Evolutionary conservation across 1,140 invertebrate species (phyloP).

Genomic region (Drosophila funebris): DNA sequence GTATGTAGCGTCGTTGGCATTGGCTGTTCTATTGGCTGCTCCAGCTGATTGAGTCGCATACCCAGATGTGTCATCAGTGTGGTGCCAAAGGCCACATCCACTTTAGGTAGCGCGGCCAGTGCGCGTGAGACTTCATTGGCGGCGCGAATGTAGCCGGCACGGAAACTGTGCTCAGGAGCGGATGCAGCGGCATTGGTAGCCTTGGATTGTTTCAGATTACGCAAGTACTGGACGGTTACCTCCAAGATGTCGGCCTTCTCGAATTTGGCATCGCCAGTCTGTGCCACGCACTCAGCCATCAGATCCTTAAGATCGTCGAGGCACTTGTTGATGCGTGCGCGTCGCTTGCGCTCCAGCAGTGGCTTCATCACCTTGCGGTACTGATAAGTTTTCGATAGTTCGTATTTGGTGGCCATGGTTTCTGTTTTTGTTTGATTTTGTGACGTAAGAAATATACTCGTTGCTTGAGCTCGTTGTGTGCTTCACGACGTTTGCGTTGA

Average conservation of each 20-base stretch:
- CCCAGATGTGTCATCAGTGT: slow-evolving; percentile 94
- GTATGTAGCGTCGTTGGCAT: slow-evolving; percentile 37
- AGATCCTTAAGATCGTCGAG: slow-evolving; percentile 96
- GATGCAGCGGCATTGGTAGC: slow-evolving; percentile 76
- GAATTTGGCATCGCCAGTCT: slow-evolving; percentile 94
- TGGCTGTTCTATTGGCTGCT: slow-evolving; percentile 56
- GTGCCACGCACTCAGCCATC: slow-evolving; percentile 93
- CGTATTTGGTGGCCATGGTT: slow-evolving; percentile 80
- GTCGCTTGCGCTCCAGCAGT: slow-evolving; percentile 95
- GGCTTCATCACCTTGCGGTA: slow-evolving; percentile 98
- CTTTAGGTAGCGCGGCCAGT: slow-evolving; percentile 91
- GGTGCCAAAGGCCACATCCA: slow-evolving; percentile 93
- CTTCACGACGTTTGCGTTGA: slow-evolving; percentile 68
- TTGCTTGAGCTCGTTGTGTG: slow-evolving; percentile 43
- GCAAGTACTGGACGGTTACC: slow-evolving; percentile 95
- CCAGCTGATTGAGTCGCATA: slow-evolving; percentile 89
- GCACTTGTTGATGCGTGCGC: slow-evolving; percentile 97
- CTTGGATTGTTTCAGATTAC: slow-evolving; percentile 88
- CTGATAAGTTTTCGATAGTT: slow-evolving; percentile 92
- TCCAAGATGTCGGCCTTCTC: slow-evolving; percentile 99
- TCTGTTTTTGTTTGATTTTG: slow-evolving; percentile 15
- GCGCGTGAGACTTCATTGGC: slow-evolving; percentile 96
- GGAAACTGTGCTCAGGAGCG: slow-evolving; percentile 89
- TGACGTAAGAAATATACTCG: slow-evolving; percentile 9
- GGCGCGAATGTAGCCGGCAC: slow-evolving; percentile 95